Evolutionary conservation across 2,113 vertebrate species (phyloP).

Genomic region (Origma solitaria): DNA sequence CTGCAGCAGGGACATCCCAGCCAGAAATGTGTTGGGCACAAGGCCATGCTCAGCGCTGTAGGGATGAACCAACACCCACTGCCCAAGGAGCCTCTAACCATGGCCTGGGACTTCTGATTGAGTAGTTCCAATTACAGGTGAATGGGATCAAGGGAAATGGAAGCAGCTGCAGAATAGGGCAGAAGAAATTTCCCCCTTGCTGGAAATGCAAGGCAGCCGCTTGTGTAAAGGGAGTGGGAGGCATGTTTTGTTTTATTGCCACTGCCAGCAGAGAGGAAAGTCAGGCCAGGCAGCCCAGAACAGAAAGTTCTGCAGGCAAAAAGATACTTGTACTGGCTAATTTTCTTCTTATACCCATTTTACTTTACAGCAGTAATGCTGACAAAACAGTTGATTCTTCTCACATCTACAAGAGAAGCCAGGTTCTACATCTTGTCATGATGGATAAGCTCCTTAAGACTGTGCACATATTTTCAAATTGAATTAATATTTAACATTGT

Average conservation of each 20-base stretch:
- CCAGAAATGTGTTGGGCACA: rapidly evolving
- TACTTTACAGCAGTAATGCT: neutral
- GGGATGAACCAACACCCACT: neutral
- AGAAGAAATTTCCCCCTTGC: neutral
- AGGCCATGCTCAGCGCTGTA: rapidly evolving
- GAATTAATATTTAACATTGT: neutral
- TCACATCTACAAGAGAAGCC: neutral
- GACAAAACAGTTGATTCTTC: neutral
- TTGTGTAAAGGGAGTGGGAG: neutral
- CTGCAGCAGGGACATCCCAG: neutral
- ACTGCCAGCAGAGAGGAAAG: neutral
- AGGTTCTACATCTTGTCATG: neutral
- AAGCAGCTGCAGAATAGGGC: neutral
- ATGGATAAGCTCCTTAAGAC: neutral
- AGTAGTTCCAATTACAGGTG: neutral
- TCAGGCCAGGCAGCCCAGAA: neutral
- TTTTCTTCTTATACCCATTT: neutral
- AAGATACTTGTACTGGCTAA: neutral
- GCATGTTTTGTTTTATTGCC: neutral
- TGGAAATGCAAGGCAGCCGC: neutral
- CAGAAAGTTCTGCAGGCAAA: neutral
- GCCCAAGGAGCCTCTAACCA: neutral
- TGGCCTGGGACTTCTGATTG: neutral
- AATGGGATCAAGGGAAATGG: neutral
- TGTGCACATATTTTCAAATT: neutral